Evolutionary conservation across 2,888 invertebrate genomes (phyloP).

Genomic region (Drosophila diplacantha): DNA sequence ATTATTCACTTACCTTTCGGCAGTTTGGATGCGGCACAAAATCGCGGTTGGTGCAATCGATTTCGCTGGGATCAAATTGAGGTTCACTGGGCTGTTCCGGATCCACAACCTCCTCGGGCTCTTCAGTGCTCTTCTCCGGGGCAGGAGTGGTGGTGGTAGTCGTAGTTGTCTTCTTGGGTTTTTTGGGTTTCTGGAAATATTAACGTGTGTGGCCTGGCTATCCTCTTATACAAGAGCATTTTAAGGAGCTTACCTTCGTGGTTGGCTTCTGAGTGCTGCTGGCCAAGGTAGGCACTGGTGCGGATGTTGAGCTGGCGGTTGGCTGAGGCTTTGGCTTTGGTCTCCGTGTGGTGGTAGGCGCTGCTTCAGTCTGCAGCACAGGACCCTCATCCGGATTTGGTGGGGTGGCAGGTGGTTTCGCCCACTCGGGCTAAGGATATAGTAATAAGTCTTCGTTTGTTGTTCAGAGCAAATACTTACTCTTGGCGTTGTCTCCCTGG

Average conservation of each 20-base stretch:
- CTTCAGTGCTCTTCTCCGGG: constrained; percentile 51
- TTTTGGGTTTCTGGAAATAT: constrained; percentile 64
- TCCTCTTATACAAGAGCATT: background rate
- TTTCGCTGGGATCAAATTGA: constrained; percentile 64
- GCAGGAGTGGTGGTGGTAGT: constrained; percentile 53
- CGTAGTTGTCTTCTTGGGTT: constrained; percentile 67
- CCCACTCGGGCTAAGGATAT: constrained; percentile 85
- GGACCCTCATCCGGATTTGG: constrained; percentile 78
- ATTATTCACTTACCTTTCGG: constrained; percentile 78
- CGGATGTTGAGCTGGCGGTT: constrained; percentile 55
- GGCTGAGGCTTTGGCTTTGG: constrained; percentile 70
- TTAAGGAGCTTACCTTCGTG: constrained; percentile 52
- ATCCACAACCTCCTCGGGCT: constrained; percentile 40
- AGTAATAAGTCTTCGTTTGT: background rate
- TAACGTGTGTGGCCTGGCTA: rapidly evolving
- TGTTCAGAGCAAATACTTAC: constrained; percentile 77
- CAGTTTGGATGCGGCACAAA: constrained; percentile 81
- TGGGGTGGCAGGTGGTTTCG: constrained; percentile 86
- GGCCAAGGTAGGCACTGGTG: constrained; percentile 39
- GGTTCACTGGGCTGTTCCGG: constrained; percentile 25
- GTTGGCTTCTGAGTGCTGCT: constrained; percentile 57
- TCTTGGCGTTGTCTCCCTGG: constrained; percentile 82
- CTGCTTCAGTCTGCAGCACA: constrained; percentile 34
- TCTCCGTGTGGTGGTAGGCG: constrained; percentile 69
- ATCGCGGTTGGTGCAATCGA: constrained; percentile 79